Conservation (phyloP, 2,888 invertebrate genomes). For the Zele albiditarsus region DNA sequence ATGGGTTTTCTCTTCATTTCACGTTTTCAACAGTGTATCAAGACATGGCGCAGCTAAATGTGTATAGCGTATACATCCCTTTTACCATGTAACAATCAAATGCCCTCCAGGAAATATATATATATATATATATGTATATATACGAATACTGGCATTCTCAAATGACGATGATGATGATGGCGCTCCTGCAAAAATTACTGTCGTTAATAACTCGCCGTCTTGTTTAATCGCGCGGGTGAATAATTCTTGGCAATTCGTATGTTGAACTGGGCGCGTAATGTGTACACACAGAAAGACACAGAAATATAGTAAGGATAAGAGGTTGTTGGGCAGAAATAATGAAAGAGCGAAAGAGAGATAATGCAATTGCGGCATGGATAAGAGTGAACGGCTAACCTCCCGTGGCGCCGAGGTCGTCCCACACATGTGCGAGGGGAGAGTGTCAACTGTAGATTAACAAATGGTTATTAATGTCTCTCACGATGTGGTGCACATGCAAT, state of each 20-base stretch:
- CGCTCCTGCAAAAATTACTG: constrained; percentile 22
- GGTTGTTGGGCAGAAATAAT: background rate
- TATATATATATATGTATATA: background rate
- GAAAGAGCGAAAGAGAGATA: background rate
- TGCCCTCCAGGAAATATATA: background rate
- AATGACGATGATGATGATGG: constrained; percentile 6
- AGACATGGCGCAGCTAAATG: background rate
- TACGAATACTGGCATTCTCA: background rate
- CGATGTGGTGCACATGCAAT: constrained; percentile 7
- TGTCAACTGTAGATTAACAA: constrained; percentile 49
- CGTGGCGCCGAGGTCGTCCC: constrained; percentile 50
- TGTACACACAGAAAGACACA: background rate
- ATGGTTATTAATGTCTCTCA: constrained; percentile 48
- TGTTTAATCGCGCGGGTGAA: constrained; percentile 15
- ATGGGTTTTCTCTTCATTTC: background rate
- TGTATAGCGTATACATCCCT: background rate
- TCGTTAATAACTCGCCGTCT: constrained; percentile 18
- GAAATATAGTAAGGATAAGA: background rate
- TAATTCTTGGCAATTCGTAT: background rate
- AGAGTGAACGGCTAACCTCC: constrained; percentile 51
- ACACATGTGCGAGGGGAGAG: background rate
- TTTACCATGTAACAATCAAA: background rate
- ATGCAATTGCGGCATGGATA: constrained; percentile 14
- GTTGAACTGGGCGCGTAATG: background rate
- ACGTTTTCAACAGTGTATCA: constrained; percentile 10